Percentiles rank a stretch among this genome's conserved stretches.
Conservation (phyloP, 2,797 vertebrate species). For the Bryconaethiops microstoma region DNA sequence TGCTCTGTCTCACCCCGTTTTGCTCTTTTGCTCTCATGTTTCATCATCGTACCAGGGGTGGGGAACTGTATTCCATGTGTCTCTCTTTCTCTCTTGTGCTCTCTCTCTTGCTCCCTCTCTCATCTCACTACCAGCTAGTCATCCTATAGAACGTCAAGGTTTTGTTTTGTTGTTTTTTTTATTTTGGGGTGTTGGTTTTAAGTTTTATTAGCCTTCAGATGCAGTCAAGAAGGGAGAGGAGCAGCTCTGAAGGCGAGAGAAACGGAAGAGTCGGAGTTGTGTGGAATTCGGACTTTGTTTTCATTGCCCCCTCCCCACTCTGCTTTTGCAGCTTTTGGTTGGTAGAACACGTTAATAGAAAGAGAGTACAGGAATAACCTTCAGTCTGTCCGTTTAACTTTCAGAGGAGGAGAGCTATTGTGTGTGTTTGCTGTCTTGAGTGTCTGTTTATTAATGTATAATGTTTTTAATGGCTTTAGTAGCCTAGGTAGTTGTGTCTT, state of each 20-base stretch:
- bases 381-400: background rate
- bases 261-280: background rate
- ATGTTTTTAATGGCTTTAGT: conserved; percentile 3
- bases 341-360: conserved; percentile 1
- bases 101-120: background rate
- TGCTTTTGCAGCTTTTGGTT: background rate
- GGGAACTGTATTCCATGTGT: background rate
- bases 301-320: background rate
- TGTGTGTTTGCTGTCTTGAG: background rate
- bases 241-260: background rate
- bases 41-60: background rate
- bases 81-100: background rate
- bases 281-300: background rate
- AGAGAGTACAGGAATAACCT: conserved; percentile 6
- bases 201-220: background rate
- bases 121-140: conserved; percentile 5
- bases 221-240: background rate
- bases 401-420: conserved; percentile 2
- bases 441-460: conserved; percentile 9
- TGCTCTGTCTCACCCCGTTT: background rate
- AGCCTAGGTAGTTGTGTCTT: background rate
- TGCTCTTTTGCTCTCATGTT: background rate
- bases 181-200: too few relatives aligned
- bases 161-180: background rate
- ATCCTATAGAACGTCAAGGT: background rate